A percentile compares a stretch with the other conserved stretches of the same genome.
Conservation (phyloP, 2,888 invertebrate species). For the Ennomos fuscantarius region DNA sequence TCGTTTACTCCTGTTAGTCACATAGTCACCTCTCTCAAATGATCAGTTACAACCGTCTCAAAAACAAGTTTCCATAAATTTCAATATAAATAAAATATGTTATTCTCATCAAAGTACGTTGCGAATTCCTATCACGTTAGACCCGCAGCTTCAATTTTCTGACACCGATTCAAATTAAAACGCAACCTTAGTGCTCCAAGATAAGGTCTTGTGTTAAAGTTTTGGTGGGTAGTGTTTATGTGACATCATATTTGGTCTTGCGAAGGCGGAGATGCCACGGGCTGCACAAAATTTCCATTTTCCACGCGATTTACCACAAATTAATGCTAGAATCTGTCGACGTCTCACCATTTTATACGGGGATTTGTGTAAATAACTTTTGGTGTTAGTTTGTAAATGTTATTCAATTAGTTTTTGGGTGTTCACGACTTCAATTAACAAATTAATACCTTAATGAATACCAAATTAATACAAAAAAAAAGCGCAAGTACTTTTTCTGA, state of each 20-base stretch:
- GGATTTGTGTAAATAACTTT: conserved; percentile 76
- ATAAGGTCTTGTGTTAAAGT: conserved; percentile 44
- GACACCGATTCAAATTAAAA: conserved; percentile 21
- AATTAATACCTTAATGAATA: too few relatives aligned
- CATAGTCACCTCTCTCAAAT: too few relatives aligned
- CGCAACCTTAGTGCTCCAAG: conserved; percentile 36
- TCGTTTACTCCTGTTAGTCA: too few relatives aligned
- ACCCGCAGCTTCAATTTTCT: conserved; percentile 51
- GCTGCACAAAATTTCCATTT: conserved; percentile 85
- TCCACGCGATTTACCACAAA: conserved; percentile 83
- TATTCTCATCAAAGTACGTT: conserved; percentile 61
- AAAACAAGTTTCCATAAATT: conserved; percentile 1
- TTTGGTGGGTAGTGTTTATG: conserved; percentile 33
- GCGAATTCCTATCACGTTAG: conserved; percentile 65
- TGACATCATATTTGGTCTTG: conserved; percentile 44
- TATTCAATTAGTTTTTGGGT: conserved; percentile 6
- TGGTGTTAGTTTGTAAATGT: conserved; percentile 36
- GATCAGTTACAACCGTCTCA: background rate
- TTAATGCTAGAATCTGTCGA: conserved; percentile 80
- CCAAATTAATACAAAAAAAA: too few relatives aligned
- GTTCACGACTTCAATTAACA: too few relatives aligned
- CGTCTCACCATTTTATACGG: conserved; percentile 76
- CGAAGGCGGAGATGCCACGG: conserved; percentile 60
- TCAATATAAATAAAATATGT: conserved; percentile 41
- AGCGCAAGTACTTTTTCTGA: too few relatives aligned